These are phyloP conservation scores for Pangasius djambal DNA, from an alignment of 2,797 vertebrate genomes.

Conservation along the genomic window DNA sequence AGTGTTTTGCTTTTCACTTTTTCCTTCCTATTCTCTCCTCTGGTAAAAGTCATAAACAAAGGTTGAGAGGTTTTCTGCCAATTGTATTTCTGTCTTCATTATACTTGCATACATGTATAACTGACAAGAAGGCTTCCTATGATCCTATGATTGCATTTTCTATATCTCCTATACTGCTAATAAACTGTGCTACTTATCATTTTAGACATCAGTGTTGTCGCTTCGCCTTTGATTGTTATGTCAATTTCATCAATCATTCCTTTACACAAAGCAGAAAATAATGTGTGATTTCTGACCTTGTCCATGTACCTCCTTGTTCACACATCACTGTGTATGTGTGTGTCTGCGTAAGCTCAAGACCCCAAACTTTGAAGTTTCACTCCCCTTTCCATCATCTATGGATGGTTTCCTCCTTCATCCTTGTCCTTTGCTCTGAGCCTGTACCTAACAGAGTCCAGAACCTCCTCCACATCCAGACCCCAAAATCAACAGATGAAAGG, in stretches of 20 bases:
- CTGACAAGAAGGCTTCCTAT: neutral
- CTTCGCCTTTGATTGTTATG: neutral
- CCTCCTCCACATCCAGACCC: conserved; percentile 15
- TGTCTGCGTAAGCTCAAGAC: conserved; percentile 40
- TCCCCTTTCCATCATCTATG: conserved; percentile 1
- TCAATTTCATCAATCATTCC: conserved; percentile 18
- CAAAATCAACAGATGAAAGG: conserved; percentile 31
- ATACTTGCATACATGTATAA: neutral
- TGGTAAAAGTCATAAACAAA: neutral
- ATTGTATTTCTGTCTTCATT: neutral
- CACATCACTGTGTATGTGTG: conserved; percentile 13
- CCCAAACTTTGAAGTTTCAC: conserved; percentile 27
- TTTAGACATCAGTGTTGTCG: neutral
- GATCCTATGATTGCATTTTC: neutral
- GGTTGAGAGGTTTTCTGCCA: neutral
- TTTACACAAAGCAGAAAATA: conserved; percentile 28
- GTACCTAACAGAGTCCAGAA: conserved; percentile 39
- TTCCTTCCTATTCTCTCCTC: neutral
- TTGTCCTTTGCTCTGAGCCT: conserved; percentile 23
- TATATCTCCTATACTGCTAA: neutral
- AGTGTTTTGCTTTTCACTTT: neutral
- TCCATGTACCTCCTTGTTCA: conserved; percentile 22
- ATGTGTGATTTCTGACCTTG: conserved; percentile 7
- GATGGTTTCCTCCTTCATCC: conserved; percentile 32
- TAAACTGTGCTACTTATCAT: neutral